Base-by-base conservation (phyloP, 64 coral and sea anemone species). In the Montipora sp. region DNA sequence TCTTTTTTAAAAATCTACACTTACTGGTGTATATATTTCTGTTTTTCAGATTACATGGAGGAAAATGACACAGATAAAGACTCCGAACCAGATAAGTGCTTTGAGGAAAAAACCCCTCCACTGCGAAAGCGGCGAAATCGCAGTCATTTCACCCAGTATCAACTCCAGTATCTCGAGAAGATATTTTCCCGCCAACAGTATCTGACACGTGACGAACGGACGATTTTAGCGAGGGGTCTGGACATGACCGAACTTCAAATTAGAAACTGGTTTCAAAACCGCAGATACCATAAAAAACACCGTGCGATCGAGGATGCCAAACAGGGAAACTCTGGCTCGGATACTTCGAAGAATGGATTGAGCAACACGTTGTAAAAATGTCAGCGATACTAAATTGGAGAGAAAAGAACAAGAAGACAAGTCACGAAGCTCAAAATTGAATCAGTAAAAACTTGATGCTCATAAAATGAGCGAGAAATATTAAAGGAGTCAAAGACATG, bases 211-310 rank as follows among this genome's bases (percentile, higher is more conserved):
- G 95, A 98, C 78, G 95, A 98, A 47, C 75, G 95, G 21, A 98
- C 95, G 15, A 78, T 98, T 13, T 79, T 98, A 44, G 95, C 95
- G 8, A 73, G 83, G 18, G 95, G 92, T 5, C 89, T 98, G 79
- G 95, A 98, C 44, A 98, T 98, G 95, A 98, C 95, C 23, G 95
- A 98, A 73, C 89, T 98, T 44, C 95, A 98, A 81, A 92, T 98
- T 73, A 83, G 95, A 82, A 98, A 98, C 92, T 98, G 95, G 95
- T 98, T 98, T 85, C 95, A 98, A 89, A 98, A 98, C 80, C 88
- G 91, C 23, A 58, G 95, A 70, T 98, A 98, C 73, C 95, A 98
- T 78, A 94, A 92, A 70, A 94, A 93, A 85, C 92, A 98, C 61
- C 88, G 95, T 15, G 95, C 43, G 3, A 51, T 47, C 63, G 66